These are phyloP conservation scores for Hirudinaria manillensis DNA, from an alignment of 2,888 invertebrate species.

Conservation along the genomic window DNA sequence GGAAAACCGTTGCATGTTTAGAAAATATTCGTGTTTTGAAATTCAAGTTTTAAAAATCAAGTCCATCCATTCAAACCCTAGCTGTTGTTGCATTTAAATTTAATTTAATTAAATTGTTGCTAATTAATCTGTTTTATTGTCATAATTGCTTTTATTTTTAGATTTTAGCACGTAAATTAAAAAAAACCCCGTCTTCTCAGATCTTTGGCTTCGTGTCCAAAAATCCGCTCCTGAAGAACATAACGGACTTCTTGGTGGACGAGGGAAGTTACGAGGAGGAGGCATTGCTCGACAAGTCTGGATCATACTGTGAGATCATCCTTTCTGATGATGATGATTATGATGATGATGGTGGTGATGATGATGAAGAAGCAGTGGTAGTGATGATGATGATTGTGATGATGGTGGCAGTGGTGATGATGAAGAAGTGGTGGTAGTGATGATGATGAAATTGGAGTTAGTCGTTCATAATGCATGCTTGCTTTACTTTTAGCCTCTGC, in stretches of 20 bases:
- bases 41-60: too few species aligned
- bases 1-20: too few species aligned
- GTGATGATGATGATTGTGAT: constrained; percentile 15
- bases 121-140: too few species aligned
- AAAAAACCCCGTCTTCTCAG: too few species aligned
- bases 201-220: constrained; percentile 49
- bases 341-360: constrained; percentile 12
- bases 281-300: constrained; percentile 51
- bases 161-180: too few species aligned
- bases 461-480: background rate
- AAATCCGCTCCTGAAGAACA: constrained; percentile 90
- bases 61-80: too few species aligned
- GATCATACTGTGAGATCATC: constrained; percentile 9
- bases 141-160: too few species aligned
- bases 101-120: too few species aligned
- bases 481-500: too few species aligned
- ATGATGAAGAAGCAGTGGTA: background rate
- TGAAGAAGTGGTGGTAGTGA: constrained; percentile 1
- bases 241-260: constrained; percentile 93
- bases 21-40: too few species aligned
- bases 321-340: constrained; percentile 15
- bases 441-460: background rate
- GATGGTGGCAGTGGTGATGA: background rate
- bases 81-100: too few species aligned
- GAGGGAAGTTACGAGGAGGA: constrained; percentile 98